phyloP scores from a whole-genome alignment of 1,140 invertebrate species.

The Diplogasteroides magnus region DNA sequence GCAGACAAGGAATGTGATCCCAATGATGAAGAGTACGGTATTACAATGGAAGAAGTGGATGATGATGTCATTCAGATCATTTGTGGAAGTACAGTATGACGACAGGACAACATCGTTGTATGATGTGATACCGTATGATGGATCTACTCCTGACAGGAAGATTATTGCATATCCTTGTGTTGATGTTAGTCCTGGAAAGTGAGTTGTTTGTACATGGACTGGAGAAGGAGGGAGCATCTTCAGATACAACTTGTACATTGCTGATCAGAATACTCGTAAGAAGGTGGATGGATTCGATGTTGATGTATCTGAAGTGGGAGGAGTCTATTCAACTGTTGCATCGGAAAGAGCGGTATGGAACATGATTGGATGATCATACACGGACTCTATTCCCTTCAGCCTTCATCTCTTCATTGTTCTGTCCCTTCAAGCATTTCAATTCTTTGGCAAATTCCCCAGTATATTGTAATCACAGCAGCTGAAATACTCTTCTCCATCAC shows the following conservation, averaged over 20 bases:
- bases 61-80: too few species aligned
- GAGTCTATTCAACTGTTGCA: not conserved
- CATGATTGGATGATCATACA: not conserved
- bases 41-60: not conserved
- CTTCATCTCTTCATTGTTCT: not conserved
- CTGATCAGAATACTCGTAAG: too few species aligned
- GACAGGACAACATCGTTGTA: too few species aligned
- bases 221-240: too few species aligned
- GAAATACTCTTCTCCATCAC: slow-evolving; percentile 31
- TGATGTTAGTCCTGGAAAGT: slow-evolving; percentile 26
- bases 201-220: too few species aligned
- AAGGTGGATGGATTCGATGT: not conserved
- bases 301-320: not conserved
- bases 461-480: slow-evolving; percentile 18
- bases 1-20: not conserved
- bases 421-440: slow-evolving; percentile 26
- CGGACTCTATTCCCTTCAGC: not conserved
- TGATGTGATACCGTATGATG: not conserved
- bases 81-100: too few species aligned
- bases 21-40: not conserved
- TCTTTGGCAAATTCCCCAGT: slow-evolving; percentile 24
- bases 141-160: not conserved
- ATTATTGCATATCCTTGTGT: not conserved
- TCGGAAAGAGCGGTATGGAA: not conserved
- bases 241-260: too few species aligned